Evolutionary conservation across 2,113 vertebrate species (phyloP).

Genomic region (Dipodomys ordii): DNA sequence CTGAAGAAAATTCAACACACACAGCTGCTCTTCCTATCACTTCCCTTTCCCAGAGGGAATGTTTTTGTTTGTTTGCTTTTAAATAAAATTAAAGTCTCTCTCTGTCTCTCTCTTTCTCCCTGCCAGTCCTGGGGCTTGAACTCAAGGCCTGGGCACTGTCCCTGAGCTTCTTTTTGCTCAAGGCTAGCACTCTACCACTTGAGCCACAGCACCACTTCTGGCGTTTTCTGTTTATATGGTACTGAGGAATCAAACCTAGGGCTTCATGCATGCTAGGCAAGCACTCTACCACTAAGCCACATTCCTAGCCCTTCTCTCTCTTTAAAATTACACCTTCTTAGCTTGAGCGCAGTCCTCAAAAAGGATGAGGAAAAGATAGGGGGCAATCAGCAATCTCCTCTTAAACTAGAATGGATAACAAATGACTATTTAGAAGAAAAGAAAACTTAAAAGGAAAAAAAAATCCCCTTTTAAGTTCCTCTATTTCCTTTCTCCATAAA

Average conservation of each 20-base stretch:
- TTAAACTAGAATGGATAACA: conserved; percentile 37
- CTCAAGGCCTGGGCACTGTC: too few species aligned
- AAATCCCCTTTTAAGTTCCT: conserved; percentile 47
- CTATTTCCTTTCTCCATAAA: background rate
- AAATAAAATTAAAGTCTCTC: conserved; percentile 57
- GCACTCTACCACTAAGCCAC: too few species aligned
- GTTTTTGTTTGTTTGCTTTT: background rate
- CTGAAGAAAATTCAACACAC: conserved; percentile 42
- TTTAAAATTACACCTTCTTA: conserved; percentile 2
- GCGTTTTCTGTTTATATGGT: too few species aligned
- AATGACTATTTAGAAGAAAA: conserved; percentile 40
- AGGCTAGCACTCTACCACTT: too few species aligned
- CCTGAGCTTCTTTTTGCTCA: too few species aligned
- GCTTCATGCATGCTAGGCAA: too few species aligned
- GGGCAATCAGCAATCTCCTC: background rate
- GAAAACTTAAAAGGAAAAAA: conserved; percentile 35
- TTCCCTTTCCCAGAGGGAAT: conserved; percentile 15
- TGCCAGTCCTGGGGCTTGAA: too few species aligned
- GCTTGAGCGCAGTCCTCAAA: conserved; percentile 57
- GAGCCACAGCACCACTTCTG: too few species aligned
- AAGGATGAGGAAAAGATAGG: conserved; percentile 50
- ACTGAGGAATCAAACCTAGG: too few species aligned
- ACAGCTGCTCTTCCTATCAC: background rate
- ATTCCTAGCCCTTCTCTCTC: too few species aligned
- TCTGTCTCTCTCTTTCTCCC: background rate